These are phyloP conservation scores for Indicator maculatus DNA, from an alignment of 2,113 vertebrate species.

Conservation along the genomic window DNA sequence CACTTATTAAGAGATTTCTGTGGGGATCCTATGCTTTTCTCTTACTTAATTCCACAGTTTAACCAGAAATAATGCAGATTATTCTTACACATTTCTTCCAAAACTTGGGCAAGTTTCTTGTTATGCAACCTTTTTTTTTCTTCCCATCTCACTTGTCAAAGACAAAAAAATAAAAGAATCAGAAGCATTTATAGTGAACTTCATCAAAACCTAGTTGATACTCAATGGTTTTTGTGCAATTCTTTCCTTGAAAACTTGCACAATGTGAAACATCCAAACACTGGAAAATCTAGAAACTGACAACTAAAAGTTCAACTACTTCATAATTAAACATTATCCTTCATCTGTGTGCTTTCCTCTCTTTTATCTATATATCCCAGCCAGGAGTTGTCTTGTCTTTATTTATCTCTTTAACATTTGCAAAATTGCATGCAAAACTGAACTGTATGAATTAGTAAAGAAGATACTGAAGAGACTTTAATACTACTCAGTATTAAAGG, in stretches of 20 bases:
- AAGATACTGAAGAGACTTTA: background rate
- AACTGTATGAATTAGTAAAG: background rate
- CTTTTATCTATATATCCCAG: background rate
- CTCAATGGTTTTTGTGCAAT: background rate
- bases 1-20: background rate
- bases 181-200: background rate
- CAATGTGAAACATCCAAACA: background rate
- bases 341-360: background rate
- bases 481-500: background rate
- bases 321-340: background rate
- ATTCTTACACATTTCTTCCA: background rate
- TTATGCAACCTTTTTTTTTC: background rate
- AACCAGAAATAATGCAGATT: background rate
- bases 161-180: background rate
- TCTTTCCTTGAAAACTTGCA: background rate
- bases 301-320: background rate
- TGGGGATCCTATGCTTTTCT: background rate
- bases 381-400: background rate
- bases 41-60: background rate
- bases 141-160: background rate
- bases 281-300: background rate
- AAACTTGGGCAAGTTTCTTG: background rate
- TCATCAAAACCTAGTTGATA: background rate
- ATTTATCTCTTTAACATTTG: background rate
- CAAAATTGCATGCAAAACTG: background rate